Evolutionary conservation across 2,888 invertebrate genomes (phyloP).

Genomic region (Horisme vitalbata): DNA sequence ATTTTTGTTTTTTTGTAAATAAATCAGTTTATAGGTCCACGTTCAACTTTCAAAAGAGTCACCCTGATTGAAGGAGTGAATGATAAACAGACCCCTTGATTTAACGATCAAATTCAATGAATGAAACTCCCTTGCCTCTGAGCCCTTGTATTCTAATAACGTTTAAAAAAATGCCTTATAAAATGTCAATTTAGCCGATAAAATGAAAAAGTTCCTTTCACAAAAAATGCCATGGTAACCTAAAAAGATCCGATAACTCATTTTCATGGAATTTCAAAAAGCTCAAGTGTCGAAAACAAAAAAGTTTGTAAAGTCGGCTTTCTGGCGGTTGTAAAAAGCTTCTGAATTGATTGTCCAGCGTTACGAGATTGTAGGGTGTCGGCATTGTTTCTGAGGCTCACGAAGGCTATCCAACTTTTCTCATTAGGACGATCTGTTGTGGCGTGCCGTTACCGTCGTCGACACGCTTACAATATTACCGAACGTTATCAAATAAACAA

Average conservation of each 20-base stretch:
- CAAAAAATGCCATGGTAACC: slow-evolving; percentile 27
- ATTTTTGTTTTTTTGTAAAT: too few relatives aligned
- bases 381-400: slow-evolving; percentile 68
- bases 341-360: slow-evolving; percentile 76
- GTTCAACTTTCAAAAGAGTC: too few relatives aligned
- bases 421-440: slow-evolving; percentile 75
- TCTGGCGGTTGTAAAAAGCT: slow-evolving; percentile 59
- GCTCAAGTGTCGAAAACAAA: slow-evolving; percentile 52
- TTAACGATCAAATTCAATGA: slow-evolving; percentile 1
- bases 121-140: neutral
- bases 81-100: neutral
- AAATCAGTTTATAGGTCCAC: too few relatives aligned
- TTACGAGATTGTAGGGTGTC: slow-evolving; percentile 70
- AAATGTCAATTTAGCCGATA: slow-evolving; percentile 21
- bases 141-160: slow-evolving; percentile 2
- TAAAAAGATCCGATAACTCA: slow-evolving; percentile 46
- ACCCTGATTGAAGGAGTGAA: too few relatives aligned
- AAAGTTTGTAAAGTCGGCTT: slow-evolving; percentile 52
- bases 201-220: slow-evolving; percentile 16
- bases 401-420: slow-evolving; percentile 73
- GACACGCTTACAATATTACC: slow-evolving; percentile 56
- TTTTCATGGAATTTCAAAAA: slow-evolving; percentile 50
- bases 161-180: slow-evolving; percentile 9
- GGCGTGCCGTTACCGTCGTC: slow-evolving; percentile 56
- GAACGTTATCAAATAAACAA: slow-evolving; percentile 46